Base-by-base conservation (phyloP, 2,888 invertebrate genomes). In the Gnatocerus cornutus region DNA sequence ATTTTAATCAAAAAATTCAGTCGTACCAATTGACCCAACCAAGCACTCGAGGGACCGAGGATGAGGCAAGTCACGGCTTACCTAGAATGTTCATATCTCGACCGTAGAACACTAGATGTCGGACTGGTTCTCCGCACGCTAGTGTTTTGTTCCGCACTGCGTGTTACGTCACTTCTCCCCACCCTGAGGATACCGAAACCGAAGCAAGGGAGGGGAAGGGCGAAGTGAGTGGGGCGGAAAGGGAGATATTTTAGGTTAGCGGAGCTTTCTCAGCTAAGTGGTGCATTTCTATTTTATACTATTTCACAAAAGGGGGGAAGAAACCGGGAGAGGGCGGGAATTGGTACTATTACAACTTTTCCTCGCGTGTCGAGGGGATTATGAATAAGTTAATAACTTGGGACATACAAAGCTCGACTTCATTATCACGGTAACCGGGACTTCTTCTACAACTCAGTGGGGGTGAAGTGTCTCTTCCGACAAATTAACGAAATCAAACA, bases 41-140 rank as follows among this genome's bases (percentile, higher is more conserved):
- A 79, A 79, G 77, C 74, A 76, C 75, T 77, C 74, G 74, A 68
- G 74, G 76, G 62, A 72, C 74, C 76, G 72, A 69, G 63, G 53
- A 53, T 52, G 74, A 74, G 78, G 77, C 77, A 77, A 77, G 78
- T 73, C 72, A 73, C 76, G 78, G 82, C 85, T 85, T 85, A 85
- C 85, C 85, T 85, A 85, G 82, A 83, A 85, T 84, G 84, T 85
- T 85, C 85, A 85, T 85, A 84, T 84, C 84, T 84, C 84, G 80
- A 83, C 84, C 79, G 82, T 78, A 78, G 81, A 82, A 84, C 84
- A 84, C 84, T 83, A 84, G 84, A 85, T 85, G 84, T 84, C 84
- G 80, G 83, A 84, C 84, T 84, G 83, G 79, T 82, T 76, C 77
- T 78, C 76, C 76, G 76, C 77, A 75, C 81, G 82, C 78, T 78